A percentile compares a stretch with the other conserved stretches of the same genome.
These are phyloP conservation scores for Hypomecis atomaria DNA, from an alignment of 2,888 invertebrate genomes.

Conservation along the genomic window DNA sequence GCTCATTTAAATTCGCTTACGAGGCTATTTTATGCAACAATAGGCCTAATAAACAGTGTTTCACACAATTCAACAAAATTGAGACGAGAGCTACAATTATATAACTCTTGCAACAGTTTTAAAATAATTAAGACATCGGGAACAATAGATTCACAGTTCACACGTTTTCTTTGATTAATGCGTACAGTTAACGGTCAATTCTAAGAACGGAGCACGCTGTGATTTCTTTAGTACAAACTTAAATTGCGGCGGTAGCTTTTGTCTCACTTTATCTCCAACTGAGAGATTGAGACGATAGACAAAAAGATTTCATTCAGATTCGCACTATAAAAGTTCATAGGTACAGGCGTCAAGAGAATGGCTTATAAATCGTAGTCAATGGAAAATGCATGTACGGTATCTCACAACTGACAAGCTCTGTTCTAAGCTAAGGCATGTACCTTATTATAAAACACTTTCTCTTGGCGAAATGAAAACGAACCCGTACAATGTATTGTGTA, in stretches of 20 bases:
- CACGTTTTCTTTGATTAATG: slow-evolving; percentile 40
- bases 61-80: slow-evolving; percentile 40
- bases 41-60: slow-evolving; percentile 32
- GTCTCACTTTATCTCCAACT: no score
- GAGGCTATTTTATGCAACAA: slow-evolving; percentile 42
- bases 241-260: no score
- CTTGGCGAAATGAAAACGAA: slow-evolving; percentile 14
- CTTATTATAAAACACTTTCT: slow-evolving; percentile 12
- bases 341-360: not conserved
- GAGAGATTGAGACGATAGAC: no score
- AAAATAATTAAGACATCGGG: slow-evolving; percentile 41
- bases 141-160: slow-evolving; percentile 43
- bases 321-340: no score
- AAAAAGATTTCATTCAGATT: no score
- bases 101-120: slow-evolving; percentile 39
- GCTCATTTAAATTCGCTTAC: not conserved
- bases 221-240: no score
- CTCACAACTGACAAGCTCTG: slow-evolving; percentile 4
- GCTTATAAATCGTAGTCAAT: slow-evolving; percentile 21
- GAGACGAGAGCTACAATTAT: slow-evolving; percentile 47
- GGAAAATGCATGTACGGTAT: slow-evolving; percentile 16
- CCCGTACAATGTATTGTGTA: not conserved
- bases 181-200: slow-evolving; percentile 27
- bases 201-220: not conserved
- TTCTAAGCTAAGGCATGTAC: slow-evolving; percentile 1